Percentiles rank a stretch among this genome's conserved stretches.
phyloP scores from a whole-genome alignment of 2,888 invertebrate genomes.

The Erebia aethiops region DNA sequence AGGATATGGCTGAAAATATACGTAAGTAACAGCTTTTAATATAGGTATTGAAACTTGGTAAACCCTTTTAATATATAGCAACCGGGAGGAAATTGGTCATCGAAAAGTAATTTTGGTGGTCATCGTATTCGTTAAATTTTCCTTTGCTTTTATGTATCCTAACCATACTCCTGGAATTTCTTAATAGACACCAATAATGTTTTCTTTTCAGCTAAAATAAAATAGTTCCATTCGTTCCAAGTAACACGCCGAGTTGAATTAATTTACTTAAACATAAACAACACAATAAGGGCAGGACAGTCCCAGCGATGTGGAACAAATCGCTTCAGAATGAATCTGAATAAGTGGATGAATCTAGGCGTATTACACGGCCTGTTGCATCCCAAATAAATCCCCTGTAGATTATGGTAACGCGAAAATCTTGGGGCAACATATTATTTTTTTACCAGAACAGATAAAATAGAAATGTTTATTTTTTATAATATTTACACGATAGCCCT shows the following conservation, averaged over 20 bases:
- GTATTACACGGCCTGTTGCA: slow-evolving; percentile 27
- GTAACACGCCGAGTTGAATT: background rate
- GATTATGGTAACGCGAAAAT: background rate
- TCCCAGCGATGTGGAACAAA: slow-evolving; percentile 28
- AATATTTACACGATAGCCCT: too few species aligned
- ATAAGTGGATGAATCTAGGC: slow-evolving; percentile 20
- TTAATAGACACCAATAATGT: too few species aligned
- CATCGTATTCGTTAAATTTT: too few species aligned
- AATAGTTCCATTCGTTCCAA: background rate
- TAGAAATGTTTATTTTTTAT: too few species aligned
- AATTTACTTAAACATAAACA: slow-evolving; percentile 7
- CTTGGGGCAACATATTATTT: background rate
- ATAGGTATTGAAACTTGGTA: too few species aligned
- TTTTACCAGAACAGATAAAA: background rate
- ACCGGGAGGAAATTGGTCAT: too few species aligned
- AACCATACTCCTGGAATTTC: too few species aligned
- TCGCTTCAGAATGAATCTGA: slow-evolving; percentile 23
- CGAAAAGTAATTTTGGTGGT: too few species aligned
- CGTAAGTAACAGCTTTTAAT: too few species aligned
- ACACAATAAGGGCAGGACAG: slow-evolving; percentile 16
- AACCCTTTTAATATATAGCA: too few species aligned
- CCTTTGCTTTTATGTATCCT: too few species aligned
- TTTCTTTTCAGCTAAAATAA: background rate
- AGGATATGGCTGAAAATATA: too few species aligned
- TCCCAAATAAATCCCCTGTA: slow-evolving; percentile 19